Conservation (phyloP, 2,888 invertebrate genomes). For the Brachylomia viminalis region DNA sequence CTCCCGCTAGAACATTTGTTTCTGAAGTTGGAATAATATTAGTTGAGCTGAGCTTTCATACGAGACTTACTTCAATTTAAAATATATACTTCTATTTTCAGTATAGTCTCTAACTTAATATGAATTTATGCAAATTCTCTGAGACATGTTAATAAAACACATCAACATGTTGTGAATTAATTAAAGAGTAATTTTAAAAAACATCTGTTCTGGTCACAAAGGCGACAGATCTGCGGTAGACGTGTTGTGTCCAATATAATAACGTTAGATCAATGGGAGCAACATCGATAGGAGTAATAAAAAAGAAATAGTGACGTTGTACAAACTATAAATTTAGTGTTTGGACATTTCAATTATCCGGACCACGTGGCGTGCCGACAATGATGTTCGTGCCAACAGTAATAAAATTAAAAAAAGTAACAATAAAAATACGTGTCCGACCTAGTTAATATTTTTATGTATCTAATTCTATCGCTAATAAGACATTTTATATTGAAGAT, state of each 20-base stretch:
- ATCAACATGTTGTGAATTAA: constrained; percentile 47
- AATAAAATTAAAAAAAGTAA: constrained; percentile 84
- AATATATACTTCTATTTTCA: constrained; percentile 8
- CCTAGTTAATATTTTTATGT: constrained; percentile 74
- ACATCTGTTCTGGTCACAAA: constrained; percentile 62
- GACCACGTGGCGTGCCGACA: constrained; percentile 88
- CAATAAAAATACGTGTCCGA: constrained; percentile 76
- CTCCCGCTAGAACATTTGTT: constrained; percentile 67
- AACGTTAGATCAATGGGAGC: constrained; percentile 69
- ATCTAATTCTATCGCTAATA: constrained; percentile 76
- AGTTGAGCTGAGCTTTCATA: constrained; percentile 24
- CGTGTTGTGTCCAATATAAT: constrained; percentile 64
- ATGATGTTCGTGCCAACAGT: constrained; percentile 87
- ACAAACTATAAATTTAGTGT: constrained; percentile 87
- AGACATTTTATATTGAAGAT: constrained; percentile 72
- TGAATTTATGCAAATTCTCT: constrained; percentile 44
- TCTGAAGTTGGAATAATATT: constrained; percentile 56
- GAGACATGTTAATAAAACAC: constrained; percentile 47
- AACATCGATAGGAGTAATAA: constrained; percentile 76
- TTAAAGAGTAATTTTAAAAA: constrained; percentile 58
- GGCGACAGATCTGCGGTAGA: constrained; percentile 57
- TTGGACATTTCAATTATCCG: constrained; percentile 90
- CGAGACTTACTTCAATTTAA: constrained; percentile 7
- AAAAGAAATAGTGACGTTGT: constrained; percentile 82
- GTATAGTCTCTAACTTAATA: constrained; percentile 15